These are phyloP conservation scores for Menidia beryllina DNA, from an alignment of 2,113 vertebrate genomes.

Conservation along the genomic window DNA sequence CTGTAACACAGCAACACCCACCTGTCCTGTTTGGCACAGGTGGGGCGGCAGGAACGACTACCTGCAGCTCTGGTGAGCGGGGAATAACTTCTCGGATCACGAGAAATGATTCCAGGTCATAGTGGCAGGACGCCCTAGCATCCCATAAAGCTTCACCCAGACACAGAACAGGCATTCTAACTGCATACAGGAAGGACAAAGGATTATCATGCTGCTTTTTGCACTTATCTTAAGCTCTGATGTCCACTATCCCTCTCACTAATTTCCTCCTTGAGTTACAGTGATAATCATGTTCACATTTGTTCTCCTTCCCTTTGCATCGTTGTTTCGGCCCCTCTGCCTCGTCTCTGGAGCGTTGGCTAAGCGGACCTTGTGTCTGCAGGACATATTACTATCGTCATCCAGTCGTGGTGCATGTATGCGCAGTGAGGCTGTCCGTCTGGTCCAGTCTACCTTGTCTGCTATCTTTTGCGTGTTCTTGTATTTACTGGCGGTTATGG, in stretches of 20 bases:
- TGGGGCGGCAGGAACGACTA: too few relatives aligned
- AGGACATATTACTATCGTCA: slow-evolving; percentile 62
- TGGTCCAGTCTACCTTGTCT: slow-evolving; percentile 75
- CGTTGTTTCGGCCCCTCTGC: slow-evolving; percentile 40
- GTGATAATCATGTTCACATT: slow-evolving; percentile 20
- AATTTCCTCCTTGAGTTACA: background rate
- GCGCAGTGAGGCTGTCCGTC: slow-evolving; percentile 48
- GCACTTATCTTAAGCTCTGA: too few relatives aligned
- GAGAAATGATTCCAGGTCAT: background rate
- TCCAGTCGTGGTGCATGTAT: slow-evolving; percentile 44
- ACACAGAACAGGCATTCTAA: too few relatives aligned
- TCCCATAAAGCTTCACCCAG: background rate
- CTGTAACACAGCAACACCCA: background rate
- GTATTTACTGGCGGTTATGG: slow-evolving; percentile 63
- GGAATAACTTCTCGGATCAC: too few relatives aligned
- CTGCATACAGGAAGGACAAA: too few relatives aligned
- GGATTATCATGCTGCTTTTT: too few relatives aligned
- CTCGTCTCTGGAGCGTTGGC: slow-evolving; percentile 52
- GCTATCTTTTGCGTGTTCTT: slow-evolving; percentile 45
- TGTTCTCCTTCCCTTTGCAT: slow-evolving; percentile 28
- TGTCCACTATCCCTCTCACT: too few relatives aligned
- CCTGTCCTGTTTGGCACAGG: background rate
- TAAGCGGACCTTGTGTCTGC: slow-evolving; percentile 76
- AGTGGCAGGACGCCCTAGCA: background rate
- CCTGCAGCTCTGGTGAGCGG: too few relatives aligned